Base-by-base conservation (phyloP, 2,888 invertebrate genomes). In the Chloromyia formosa region DNA sequence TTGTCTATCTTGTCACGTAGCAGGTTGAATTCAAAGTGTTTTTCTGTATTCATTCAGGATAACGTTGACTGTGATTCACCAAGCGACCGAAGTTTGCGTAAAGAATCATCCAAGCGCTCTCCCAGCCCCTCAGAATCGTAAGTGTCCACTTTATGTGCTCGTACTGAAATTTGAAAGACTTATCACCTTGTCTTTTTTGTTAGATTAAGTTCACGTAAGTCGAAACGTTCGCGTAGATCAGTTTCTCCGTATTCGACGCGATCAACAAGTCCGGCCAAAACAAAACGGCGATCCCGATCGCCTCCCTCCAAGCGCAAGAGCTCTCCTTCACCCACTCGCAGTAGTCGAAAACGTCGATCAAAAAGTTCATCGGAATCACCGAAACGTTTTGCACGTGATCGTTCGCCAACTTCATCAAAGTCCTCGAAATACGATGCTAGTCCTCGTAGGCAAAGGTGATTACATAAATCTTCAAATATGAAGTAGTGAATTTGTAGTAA, bases 211-310 rank as follows among this genome's bases (percentile, higher is more conserved):
- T 78, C 79, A 4, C 81, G 80, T 74, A 80, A 81, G 74, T 76
- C 78, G 2, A 81, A 80, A 27, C 80, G 80, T 18, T 75, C 75
- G 0, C 81, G 80, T 75, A 79, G 78, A 53, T 82, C 82, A 9
- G 80, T 82, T 16, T 82, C 84, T 7, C 82, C 83, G 3, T 79
- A 80, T 58, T 79, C 79, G 69, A 80, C 81, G 10, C 79, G 81
- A 49, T 73, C 74, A 0, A 9, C 23, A 22, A 84, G 83, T 75
- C 83, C 88, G 12, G 82, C 83, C 16, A 75, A 76, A 69, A 81
- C 80, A 56, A 86, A 86, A 80, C 84, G 87, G 53, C 81, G 84
- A 69, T 86, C 87, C 16, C 82, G 87, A 74, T 86, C 87, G 1
- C 87, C 87, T 0, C 80, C 83, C 74, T 84, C 83, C 71, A 82